These are phyloP conservation scores for Calephelis virginiensis DNA, from an alignment of 1,140 invertebrate genomes.

Conservation along the genomic window DNA sequence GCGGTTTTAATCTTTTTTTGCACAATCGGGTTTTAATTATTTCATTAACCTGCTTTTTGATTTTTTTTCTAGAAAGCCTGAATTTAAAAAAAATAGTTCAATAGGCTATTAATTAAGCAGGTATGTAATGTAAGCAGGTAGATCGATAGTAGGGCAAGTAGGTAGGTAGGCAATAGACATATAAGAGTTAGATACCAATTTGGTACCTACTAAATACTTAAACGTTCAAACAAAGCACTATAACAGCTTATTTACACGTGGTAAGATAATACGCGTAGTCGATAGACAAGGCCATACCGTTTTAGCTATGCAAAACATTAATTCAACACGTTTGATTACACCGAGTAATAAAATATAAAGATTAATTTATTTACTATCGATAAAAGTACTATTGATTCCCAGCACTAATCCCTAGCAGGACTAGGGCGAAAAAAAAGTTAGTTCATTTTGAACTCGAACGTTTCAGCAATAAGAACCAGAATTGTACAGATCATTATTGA, in stretches of 20 bases:
- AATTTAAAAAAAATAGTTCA: no score
- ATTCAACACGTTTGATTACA: conserved; percentile 10
- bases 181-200: no score
- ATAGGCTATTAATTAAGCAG: no score
- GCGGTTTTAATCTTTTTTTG: no score
- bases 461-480: conserved; percentile 10
- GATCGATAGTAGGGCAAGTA: no score
- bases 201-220: background rate
- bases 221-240: conserved; percentile 12
- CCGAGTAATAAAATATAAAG: no score
- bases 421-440: background rate
- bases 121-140: no score
- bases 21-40: no score
- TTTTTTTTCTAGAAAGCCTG: no score
- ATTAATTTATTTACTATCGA: conserved; percentile 1
- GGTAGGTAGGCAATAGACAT: no score
- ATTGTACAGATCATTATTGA: background rate
- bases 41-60: no score
- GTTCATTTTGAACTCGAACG: background rate
- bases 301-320: conserved; percentile 10
- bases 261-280: conserved; percentile 13
- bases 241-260: conserved; percentile 1
- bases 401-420: background rate
- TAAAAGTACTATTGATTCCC: conserved; percentile 2
- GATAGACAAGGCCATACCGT: conserved; percentile 7